These are phyloP conservation scores for Autographa gamma DNA, from an alignment of 2,888 invertebrate genomes.

Conservation along the genomic window DNA sequence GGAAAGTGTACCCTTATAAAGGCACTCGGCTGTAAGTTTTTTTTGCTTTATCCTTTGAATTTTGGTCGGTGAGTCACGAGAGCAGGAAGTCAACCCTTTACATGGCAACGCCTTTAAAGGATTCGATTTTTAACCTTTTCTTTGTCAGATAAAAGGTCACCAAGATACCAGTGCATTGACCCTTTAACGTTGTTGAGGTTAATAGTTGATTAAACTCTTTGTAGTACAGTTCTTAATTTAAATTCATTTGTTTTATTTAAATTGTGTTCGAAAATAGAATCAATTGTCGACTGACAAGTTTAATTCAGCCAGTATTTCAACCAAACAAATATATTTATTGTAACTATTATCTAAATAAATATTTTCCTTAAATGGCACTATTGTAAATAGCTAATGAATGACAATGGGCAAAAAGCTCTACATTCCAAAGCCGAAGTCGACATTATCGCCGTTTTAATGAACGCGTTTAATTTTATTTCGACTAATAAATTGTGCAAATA, in stretches of 20 bases:
- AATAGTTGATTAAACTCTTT: not conserved
- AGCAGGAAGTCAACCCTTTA: not conserved
- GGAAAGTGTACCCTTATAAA: not conserved
- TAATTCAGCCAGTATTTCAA: not conserved
- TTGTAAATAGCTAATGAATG: not conserved
- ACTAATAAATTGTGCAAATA: conserved; percentile 6
- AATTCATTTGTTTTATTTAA: not conserved
- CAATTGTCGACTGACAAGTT: not conserved
- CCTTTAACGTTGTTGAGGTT: not conserved
- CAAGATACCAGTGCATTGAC: not conserved
- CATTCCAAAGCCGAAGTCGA: not conserved
- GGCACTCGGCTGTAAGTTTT: not conserved
- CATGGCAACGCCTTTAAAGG: not conserved
- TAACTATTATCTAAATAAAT: not conserved
- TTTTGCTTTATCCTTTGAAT: not conserved
- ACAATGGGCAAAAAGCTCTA: not conserved
- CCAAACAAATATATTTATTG: not conserved
- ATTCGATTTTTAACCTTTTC: conserved; percentile 2
- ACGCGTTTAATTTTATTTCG: not conserved
- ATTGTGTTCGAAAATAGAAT: not conserved
- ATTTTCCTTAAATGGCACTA: not conserved
- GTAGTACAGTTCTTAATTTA: not conserved
- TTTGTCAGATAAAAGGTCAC: conserved; percentile 4
- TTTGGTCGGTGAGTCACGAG: conserved; percentile 4
- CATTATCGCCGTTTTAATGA: not conserved